Evolutionary conservation across 2,888 invertebrate species (phyloP).

Genomic region (Ophion costatus): DNA sequence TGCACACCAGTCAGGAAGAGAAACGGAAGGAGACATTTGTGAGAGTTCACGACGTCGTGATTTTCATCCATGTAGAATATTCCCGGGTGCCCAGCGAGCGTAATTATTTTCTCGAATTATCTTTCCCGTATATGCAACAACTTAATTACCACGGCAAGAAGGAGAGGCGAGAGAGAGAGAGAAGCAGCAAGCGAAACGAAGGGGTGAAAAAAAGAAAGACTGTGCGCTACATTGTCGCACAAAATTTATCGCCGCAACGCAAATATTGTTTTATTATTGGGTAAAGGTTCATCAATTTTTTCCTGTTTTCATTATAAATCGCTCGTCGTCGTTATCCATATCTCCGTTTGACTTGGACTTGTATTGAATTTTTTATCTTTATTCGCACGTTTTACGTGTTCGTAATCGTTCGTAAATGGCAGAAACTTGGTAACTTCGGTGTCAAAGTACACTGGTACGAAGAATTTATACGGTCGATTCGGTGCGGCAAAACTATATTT

Average conservation of each 20-base stretch:
- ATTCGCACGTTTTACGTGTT: conserved; percentile 4
- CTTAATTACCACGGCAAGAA: conserved; percentile 46
- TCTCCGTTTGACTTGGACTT: neutral
- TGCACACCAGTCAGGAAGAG: conserved; percentile 40
- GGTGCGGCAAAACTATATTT: too few relatives aligned
- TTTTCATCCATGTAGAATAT: conserved; percentile 51
- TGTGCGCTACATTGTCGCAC: conserved; percentile 22
- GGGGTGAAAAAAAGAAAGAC: neutral
- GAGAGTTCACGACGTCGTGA: conserved; percentile 30
- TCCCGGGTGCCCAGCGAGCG: conserved; percentile 13
- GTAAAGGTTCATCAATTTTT: too few relatives aligned
- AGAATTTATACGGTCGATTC: neutral
- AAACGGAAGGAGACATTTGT: conserved; percentile 31
- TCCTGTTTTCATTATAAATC: neutral
- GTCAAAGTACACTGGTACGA: neutral
- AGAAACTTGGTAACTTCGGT: neutral
- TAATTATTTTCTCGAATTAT: conserved; percentile 60
- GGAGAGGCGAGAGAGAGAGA: neutral
- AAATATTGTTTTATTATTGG: conserved; percentile 28
- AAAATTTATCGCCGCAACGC: conserved; percentile 20
- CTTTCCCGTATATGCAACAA: conserved; percentile 34
- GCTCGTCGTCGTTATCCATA: conserved; percentile 9
- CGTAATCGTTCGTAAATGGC: neutral
- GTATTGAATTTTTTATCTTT: conserved; percentile 9
- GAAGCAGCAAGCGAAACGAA: neutral